Conservation (phyloP, 1,140 invertebrate species). For the Alviniconcha marisindica region DNA sequence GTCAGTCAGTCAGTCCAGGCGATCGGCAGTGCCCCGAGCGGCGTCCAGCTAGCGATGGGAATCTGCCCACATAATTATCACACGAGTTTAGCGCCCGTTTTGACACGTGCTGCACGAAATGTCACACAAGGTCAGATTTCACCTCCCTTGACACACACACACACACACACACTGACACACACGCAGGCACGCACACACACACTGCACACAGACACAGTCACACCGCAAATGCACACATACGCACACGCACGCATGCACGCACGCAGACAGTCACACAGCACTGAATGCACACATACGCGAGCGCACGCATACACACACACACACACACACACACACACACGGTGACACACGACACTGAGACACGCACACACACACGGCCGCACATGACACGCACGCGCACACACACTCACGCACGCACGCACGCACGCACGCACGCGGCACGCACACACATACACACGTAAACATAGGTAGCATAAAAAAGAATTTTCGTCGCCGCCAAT, state of each 20-base stretch:
- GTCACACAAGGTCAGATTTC: too few relatives aligned
- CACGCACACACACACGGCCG: too few relatives aligned
- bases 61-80: too few relatives aligned
- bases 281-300: not conserved
- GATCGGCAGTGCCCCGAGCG: too few relatives aligned
- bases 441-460: slow-evolving; percentile 1
- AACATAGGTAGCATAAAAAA: too few relatives aligned
- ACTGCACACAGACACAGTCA: not conserved
- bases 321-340: too few relatives aligned
- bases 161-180: not conserved
- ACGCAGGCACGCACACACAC: not conserved
- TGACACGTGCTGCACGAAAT: too few relatives aligned
- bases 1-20: too few relatives aligned
- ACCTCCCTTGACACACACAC: not conserved
- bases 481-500: too few relatives aligned
- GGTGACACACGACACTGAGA: too few relatives aligned
- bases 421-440: not conserved
- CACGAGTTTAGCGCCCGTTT: too few relatives aligned
- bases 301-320: not conserved
- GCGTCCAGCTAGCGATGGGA: too few relatives aligned
- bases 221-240: not conserved
- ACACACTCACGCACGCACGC: not conserved
- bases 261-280: not conserved
- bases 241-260: not conserved
- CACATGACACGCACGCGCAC: not conserved